Evolutionary conservation across 2,797 vertebrate genomes (phyloP).

Genomic region (Etheostoma perlongum): DNA sequence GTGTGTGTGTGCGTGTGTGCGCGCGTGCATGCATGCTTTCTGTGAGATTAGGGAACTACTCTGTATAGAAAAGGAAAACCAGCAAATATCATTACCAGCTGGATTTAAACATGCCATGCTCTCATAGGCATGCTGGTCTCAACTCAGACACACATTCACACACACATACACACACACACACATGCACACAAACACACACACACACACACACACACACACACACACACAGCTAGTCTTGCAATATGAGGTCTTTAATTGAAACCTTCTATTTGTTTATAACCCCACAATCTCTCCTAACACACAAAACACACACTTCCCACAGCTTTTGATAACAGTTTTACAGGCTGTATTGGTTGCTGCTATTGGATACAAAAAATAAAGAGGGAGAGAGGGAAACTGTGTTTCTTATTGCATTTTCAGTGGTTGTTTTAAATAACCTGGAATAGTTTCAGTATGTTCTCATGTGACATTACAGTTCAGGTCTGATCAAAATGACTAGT

Average conservation of each 20-base stretch:
- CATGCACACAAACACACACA: conserved; percentile 5
- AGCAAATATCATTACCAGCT: conserved; percentile 61
- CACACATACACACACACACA: conserved; percentile 10
- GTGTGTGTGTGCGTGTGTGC: neutral
- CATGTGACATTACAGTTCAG: conserved; percentile 17
- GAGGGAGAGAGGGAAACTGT: neutral
- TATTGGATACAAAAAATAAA: conserved; percentile 5
- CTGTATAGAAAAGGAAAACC: conserved; percentile 38
- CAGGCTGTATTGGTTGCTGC: conserved; percentile 9
- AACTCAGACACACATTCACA: too few relatives aligned
- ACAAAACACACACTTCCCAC: conserved; percentile 28
- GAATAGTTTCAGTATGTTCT: conserved; percentile 21
- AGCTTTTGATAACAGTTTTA: conserved; percentile 49
- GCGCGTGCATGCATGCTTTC: neutral
- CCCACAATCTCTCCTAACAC: conserved; percentile 35
- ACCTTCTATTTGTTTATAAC: conserved; percentile 65
- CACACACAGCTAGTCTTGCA: conserved; percentile 27
- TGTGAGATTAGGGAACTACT: conserved; percentile 27
- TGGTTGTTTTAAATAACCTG: conserved; percentile 41
- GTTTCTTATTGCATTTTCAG: conserved; percentile 6
- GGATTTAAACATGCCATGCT: conserved; percentile 43
- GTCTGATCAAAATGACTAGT: neutral
- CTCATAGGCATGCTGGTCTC: conserved; percentile 11
- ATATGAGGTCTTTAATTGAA: conserved; percentile 60
- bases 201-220: conserved; percentile 11